Percentiles rank a stretch among this genome's conserved stretches.
These are phyloP conservation scores for Callimorpha dominula DNA, from an alignment of 2,888 invertebrate species.

Conservation along the genomic window DNA sequence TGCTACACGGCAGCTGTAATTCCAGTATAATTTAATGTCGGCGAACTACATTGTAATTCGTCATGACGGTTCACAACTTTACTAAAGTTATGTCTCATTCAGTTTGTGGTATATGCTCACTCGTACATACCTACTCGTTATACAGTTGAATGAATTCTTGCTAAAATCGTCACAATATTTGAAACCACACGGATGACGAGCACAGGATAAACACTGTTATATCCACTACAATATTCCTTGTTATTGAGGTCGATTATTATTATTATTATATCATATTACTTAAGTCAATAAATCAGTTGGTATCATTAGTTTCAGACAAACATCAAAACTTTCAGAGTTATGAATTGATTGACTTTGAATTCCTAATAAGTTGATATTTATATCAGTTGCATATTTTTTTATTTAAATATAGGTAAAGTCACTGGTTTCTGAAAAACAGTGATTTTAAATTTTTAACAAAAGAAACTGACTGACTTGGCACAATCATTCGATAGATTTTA, in stretches of 20 bases:
- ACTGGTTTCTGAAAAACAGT: no score
- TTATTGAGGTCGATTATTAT: constrained; percentile 32
- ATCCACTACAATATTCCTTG: constrained; percentile 23
- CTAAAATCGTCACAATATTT: constrained; percentile 2
- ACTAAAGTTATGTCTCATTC: constrained; percentile 1
- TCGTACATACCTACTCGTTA: background rate
- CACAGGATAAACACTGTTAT: constrained; percentile 3
- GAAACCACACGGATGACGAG: constrained; percentile 9
- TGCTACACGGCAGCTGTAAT: background rate
- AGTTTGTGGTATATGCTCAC: background rate
- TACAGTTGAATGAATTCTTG: background rate
- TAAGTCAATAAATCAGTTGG: no score
- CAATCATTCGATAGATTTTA: no score
- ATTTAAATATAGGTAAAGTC: no score
- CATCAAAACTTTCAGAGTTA: no score
- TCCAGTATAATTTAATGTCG: background rate
- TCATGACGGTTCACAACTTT: background rate
- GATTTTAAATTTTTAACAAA: no score
- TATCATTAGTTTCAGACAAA: no score
- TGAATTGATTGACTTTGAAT: no score
- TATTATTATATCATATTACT: no score
- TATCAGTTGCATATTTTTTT: no score
- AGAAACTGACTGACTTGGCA: no score
- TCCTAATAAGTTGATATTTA: no score
- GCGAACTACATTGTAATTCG: background rate